These are phyloP conservation scores for Silurus glanis DNA, from an alignment of 2,113 vertebrate genomes.

Conservation along the genomic window DNA sequence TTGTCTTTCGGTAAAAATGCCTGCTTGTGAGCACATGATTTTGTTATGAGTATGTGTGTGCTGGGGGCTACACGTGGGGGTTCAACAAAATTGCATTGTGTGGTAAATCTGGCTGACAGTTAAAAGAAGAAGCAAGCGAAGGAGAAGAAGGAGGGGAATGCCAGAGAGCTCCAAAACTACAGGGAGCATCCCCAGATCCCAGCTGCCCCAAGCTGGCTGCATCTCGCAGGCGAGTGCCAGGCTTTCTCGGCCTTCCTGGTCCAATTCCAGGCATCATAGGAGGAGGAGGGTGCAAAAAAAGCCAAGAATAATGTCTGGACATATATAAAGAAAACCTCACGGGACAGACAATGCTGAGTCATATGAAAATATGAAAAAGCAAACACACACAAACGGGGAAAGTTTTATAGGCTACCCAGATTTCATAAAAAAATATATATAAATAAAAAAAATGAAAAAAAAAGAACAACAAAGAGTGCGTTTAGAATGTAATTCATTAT, in stretches of 20 bases:
- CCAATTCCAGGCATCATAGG: conserved; percentile 60
- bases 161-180: conserved; percentile 67
- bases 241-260: conserved; percentile 68
- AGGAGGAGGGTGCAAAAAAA: conserved; percentile 51
- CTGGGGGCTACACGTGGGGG: conserved; percentile 58
- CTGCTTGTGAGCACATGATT: conserved; percentile 45
- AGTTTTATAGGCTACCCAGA: conserved; percentile 42
- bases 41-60: conserved; percentile 56
- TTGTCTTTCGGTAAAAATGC: conserved; percentile 61
- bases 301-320: conserved; percentile 66
- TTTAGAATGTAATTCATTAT: conserved; percentile 55
- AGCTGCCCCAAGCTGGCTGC: conserved; percentile 74
- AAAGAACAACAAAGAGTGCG: conserved; percentile 47
- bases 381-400: conserved; percentile 47
- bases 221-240: conserved; percentile 70
- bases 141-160: conserved; percentile 59
- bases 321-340: conserved; percentile 61
- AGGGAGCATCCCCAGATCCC: conserved; percentile 74
- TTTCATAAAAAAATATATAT: not conserved
- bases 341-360: conserved; percentile 63
- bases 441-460: conserved; percentile 18
- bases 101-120: conserved; percentile 67
- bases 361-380: conserved; percentile 52
- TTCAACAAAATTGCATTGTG: conserved; percentile 67
- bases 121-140: conserved; percentile 68